A percentile compares a stretch with the other conserved stretches of the same genome.
Evolutionary conservation across 2,888 invertebrate genomes (phyloP).

Genomic region (Herminia tarsipennalis): DNA sequence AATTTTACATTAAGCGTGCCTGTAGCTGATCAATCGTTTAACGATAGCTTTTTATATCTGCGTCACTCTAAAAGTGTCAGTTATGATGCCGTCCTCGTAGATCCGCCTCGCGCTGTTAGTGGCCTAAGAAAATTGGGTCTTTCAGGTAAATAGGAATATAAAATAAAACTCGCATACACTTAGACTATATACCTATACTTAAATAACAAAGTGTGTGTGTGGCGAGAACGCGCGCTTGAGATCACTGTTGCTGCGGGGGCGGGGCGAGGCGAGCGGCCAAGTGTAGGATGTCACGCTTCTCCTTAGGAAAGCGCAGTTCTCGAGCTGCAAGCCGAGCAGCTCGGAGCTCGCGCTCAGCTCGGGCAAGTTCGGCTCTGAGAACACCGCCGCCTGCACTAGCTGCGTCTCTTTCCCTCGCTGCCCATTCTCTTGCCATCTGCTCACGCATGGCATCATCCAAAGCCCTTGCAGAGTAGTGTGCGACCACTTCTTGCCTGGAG

Average conservation of each 20-base stretch:
- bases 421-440: constrained; percentile 98
- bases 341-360: constrained; percentile 94
- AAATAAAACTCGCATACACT: constrained; percentile 60
- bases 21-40: too few relatives aligned
- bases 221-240: constrained; percentile 64
- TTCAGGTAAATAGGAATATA: constrained; percentile 29
- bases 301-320: constrained; percentile 97
- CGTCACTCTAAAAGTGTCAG: too few relatives aligned
- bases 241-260: constrained; percentile 76
- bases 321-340: constrained; percentile 95
- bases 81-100: too few relatives aligned
- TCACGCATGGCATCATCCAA: constrained; percentile 98
- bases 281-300: constrained; percentile 97
- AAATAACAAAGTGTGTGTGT: constrained; percentile 66
- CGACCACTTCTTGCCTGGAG: constrained; percentile 95
- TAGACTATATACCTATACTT: constrained; percentile 78
- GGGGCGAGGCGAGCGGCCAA: constrained; percentile 93
- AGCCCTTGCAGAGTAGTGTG: constrained; percentile 96
- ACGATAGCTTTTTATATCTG: too few relatives aligned
- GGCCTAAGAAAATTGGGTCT: too few relatives aligned
- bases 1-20: too few relatives aligned
- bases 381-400: constrained; percentile 80
- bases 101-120: too few relatives aligned
- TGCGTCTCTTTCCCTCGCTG: constrained; percentile 87
- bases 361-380: constrained; percentile 91